Conservation (phyloP, 2,797 vertebrate genomes). For the Potorous gilbertii region DNA sequence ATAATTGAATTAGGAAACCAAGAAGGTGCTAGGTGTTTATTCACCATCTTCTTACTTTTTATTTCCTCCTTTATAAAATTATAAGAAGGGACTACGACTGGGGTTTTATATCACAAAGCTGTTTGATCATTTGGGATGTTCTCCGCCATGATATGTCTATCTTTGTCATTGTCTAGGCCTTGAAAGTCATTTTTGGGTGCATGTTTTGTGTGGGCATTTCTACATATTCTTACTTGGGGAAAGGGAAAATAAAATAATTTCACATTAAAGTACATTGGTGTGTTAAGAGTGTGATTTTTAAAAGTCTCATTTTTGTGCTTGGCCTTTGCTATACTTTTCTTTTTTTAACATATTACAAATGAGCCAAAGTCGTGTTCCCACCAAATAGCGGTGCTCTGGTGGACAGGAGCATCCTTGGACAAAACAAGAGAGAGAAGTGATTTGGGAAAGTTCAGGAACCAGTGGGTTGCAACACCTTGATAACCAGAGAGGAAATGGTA, state of each 20-base stretch:
- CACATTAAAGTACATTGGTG: slow-evolving; percentile 4
- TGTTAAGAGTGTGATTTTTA: slow-evolving; percentile 17
- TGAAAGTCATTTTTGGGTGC: slow-evolving; percentile 52
- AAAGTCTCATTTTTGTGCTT: neutral
- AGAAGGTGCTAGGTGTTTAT: slow-evolving; percentile 31
- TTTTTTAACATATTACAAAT: slow-evolving; percentile 50
- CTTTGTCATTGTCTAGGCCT: slow-evolving; percentile 55
- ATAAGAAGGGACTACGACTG: slow-evolving; percentile 26
- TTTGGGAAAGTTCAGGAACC: slow-evolving; percentile 46
- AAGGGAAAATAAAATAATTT: slow-evolving; percentile 47
- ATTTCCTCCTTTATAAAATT: slow-evolving; percentile 37
- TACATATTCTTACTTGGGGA: neutral
- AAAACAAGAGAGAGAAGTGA: slow-evolving; percentile 70
- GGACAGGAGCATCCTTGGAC: slow-evolving; percentile 61
- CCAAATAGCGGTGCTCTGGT: slow-evolving; percentile 60
- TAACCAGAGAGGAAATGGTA: slow-evolving; percentile 56
- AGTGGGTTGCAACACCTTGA: slow-evolving; percentile 44
- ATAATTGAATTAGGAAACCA: slow-evolving; percentile 73
- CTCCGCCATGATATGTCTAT: neutral
- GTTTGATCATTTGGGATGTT: slow-evolving; percentile 51
- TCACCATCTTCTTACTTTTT: slow-evolving; percentile 41
- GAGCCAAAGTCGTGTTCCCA: slow-evolving; percentile 40
- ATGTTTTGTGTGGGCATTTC: neutral
- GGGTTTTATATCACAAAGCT: slow-evolving; percentile 62
- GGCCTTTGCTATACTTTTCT: neutral